Base-by-base conservation (phyloP, 2,888 invertebrate species). In the Melanostoma scalare region DNA sequence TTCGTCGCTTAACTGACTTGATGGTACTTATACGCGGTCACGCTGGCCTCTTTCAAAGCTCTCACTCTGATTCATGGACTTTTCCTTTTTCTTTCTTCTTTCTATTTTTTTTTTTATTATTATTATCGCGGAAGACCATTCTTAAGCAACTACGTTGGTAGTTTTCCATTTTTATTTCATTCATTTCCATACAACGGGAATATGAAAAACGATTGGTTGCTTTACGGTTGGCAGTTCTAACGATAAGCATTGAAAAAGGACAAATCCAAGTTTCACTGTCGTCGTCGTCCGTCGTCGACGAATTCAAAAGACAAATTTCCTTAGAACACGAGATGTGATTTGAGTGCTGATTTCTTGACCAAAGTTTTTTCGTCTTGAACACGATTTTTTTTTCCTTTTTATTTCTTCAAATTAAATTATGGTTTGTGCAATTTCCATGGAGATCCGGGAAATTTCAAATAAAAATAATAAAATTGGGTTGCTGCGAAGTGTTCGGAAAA, bases 121-220 rank as follows among this genome's bases (percentile, higher is more conserved):
- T 72, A 53, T 72, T 44, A 71, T 60, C 60, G 60, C 30, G 36
- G 36, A 61, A 31, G 44, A 4, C 58, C 10, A 46, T 68, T 60
- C 42, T 61, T 50, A 4, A 60, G 3, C 36, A 52, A 60, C 33
- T 33, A 20, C 38, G 3, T 6, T 58, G 9, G 30, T 38, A 33
- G 10, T 31, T 35, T 31, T 44, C 10, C 35, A 44, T 61, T 69
- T 76, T 61, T 55, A 53, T 60, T 75, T 33, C 3, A 42, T 50
- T 58, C 42, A 20, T 20, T 74, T 48, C 38, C 53, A 68, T 76
- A 61, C 68, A 77, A 71, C 63, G 44, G 67, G 58, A 67, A 50
- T 63, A 75, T 60, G 48, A 42, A 61, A 68, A 60, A 52, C 67
- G 74, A 67, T 74, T 67, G 67, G 35, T 8, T 30, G 50, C 38